Evolutionary conservation across 2,888 invertebrate genomes (phyloP), one percentile per base, ranked within the genome.

Genomic region (Drosophila multiciliata): DNA sequence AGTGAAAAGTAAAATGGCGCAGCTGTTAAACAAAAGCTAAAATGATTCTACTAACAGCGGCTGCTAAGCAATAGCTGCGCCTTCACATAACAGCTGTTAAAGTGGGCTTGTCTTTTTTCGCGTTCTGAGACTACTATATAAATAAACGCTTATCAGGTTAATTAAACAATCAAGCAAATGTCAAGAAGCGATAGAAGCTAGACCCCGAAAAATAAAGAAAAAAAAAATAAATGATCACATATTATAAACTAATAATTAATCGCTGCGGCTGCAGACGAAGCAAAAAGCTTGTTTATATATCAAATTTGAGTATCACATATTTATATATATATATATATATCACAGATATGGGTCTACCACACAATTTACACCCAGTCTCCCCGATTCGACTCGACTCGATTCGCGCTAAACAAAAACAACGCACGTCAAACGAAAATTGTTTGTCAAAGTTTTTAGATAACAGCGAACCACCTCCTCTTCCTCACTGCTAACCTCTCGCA

Each of bases 391-490:
- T 53, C 55, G 15, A 17, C 35, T 53, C 55, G 15, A 17, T 12
- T 17, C 49, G 29, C 68, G 81, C 75, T 79, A 73, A 70, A 75
- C 82, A 85, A 87, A 85, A 87, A 85, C 87, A 87, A 67, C 77
- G 66, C 70, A 84, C 85, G 80, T 75, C 76, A 87, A 87, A 87
- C 82, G 65, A 80, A 82, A 78, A 84, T 83, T 89, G 85, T 85
- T 85, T 89, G 85, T 85, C 87, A 89, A 85, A 89, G 85, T 87
- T 85, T 87, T 89, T 88, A 83, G 85, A 85, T 85, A 85, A 87
- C 82, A 57, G 57, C 38, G 26, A 29, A 55, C 36, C 12, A 20
- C 2, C 53, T 8, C 35, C 35, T 6, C n/a, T 7, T 4, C 23
- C 11, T 29, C 12, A 50, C 6, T 4, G 45, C 23, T 23, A 9